These are phyloP conservation scores for Mactromeris polynyma DNA, from an alignment of 2,888 invertebrate species.

Conservation along the genomic window DNA sequence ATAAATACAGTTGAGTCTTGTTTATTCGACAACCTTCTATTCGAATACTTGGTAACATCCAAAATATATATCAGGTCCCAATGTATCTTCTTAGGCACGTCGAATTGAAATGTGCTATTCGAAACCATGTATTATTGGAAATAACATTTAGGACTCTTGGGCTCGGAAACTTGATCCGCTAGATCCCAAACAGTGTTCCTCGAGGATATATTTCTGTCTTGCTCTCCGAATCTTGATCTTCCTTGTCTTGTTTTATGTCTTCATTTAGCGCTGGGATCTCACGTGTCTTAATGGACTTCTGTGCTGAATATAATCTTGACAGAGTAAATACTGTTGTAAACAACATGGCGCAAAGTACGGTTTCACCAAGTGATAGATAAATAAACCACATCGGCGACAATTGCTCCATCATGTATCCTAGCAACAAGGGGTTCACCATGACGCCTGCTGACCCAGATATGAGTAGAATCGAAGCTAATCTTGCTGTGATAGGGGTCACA, in stretches of 20 bases:
- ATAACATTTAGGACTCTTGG: no score
- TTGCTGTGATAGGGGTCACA: conserved; percentile 65
- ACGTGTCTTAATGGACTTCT: background rate
- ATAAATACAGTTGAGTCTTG: no score
- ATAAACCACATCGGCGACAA: conserved; percentile 71
- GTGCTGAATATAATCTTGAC: conserved; percentile 20
- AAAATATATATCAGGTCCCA: no score
- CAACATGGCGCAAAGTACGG: conserved; percentile 25
- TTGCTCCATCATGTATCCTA: conserved; percentile 70
- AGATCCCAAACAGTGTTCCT: conserved; percentile 32
- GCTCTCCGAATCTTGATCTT: background rate
- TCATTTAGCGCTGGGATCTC: conserved; percentile 9
- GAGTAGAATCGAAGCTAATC: conserved; percentile 64
- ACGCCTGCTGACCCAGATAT: conserved; percentile 65
- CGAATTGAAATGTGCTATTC: no score
- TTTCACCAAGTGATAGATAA: conserved; percentile 63
- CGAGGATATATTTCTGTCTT: conserved; percentile 32
- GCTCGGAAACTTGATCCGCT: no score
- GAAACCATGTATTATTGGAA: no score
- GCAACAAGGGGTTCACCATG: conserved; percentile 67
- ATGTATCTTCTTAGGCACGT: no score
- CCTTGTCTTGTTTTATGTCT: background rate
- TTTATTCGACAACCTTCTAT: no score
- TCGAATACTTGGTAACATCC: no score
- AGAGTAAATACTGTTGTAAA: conserved; percentile 34